These are phyloP conservation scores for Mylabris sibirica DNA, from an alignment of 2,888 invertebrate species.

Conservation along the genomic window DNA sequence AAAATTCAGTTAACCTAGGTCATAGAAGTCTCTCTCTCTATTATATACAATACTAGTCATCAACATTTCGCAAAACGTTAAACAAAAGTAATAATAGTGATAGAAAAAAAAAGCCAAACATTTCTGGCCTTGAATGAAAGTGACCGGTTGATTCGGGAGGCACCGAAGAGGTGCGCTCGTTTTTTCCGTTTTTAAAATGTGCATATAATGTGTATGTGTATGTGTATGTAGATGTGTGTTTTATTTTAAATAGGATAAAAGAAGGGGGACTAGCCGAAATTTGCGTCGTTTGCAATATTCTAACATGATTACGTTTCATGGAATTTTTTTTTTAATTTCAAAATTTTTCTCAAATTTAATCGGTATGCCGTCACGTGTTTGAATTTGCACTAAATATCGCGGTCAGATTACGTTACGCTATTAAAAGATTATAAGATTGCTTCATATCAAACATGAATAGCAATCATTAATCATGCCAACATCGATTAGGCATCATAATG, in stretches of 20 bases:
- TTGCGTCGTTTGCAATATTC: background rate
- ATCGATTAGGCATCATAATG: constrained; percentile 53
- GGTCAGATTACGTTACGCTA: constrained; percentile 31
- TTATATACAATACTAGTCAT: too few species aligned
- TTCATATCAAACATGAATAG: constrained; percentile 29
- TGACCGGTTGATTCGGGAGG: constrained; percentile 52
- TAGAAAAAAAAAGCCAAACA: constrained; percentile 56
- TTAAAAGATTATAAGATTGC: constrained; percentile 28
- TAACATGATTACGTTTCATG: background rate
- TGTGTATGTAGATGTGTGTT: too few species aligned
- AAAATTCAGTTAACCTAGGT: constrained; percentile 54
- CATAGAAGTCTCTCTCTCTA: constrained; percentile 50
- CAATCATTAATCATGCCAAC: constrained; percentile 56
- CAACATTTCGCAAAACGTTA: constrained; percentile 49
- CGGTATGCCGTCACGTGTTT: constrained; percentile 29
- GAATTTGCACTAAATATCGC: constrained; percentile 31
- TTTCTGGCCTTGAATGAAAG: constrained; percentile 56
- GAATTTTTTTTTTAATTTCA: background rate
- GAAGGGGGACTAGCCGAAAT: background rate
- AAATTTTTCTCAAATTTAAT: background rate
- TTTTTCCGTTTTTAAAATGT: constrained; percentile 9
- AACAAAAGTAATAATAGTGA: too few species aligned
- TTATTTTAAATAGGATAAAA: too few species aligned
- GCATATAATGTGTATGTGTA: background rate
- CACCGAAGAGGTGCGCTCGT: constrained; percentile 49